These are phyloP conservation scores for Gryllus bimaculatus DNA, from an alignment of 1,140 invertebrate genomes.

Conservation along the genomic window DNA sequence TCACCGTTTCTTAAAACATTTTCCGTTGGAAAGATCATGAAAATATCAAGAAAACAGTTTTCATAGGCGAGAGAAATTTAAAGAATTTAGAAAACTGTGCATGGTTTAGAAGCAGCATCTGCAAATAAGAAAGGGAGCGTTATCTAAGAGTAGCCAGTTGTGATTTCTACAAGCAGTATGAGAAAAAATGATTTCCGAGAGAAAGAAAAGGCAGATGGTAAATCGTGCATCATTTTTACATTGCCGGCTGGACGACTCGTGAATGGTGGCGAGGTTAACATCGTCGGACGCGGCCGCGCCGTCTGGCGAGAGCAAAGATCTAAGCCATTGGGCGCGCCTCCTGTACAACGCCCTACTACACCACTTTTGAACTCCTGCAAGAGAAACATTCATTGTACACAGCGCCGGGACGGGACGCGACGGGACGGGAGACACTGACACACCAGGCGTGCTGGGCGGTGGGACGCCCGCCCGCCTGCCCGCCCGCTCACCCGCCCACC, in stretches of 20 bases:
- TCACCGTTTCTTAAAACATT: too few species aligned
- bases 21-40: too few species aligned
- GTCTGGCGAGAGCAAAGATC: neutral
- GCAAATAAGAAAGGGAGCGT: neutral
- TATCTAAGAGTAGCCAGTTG: neutral
- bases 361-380: neutral
- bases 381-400: neutral
- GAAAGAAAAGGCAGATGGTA: neutral
- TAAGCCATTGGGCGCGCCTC: neutral
- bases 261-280: neutral
- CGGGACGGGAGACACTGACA: neutral
- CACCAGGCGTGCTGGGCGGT: too few species aligned
- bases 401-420: neutral
- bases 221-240: slow-evolving; percentile 5
- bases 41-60: too few species aligned
- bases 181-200: neutral
- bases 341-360: slow-evolving; percentile 3
- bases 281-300: neutral
- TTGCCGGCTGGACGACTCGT: neutral
- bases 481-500: too few species aligned
- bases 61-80: too few species aligned
- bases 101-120: neutral
- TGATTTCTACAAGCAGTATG: neutral
- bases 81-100: neutral
- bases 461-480: too few species aligned